Percentiles rank a stretch among this genome's conserved stretches.
These are phyloP conservation scores for Coleophora flavipennella DNA, from an alignment of 2,888 invertebrate species.

Conservation along the genomic window DNA sequence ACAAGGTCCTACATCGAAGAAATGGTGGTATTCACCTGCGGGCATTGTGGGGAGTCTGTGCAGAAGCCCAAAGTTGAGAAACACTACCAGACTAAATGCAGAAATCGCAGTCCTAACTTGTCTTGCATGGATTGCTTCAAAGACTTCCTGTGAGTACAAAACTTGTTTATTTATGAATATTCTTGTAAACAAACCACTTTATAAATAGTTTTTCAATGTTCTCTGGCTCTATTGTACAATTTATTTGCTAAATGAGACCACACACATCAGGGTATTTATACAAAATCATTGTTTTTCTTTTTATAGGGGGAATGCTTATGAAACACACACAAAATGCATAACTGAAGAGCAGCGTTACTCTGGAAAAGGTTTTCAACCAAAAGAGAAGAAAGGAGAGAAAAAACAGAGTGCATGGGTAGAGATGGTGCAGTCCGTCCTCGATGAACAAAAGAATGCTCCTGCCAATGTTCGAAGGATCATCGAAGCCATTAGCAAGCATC, in stretches of 20 bases:
- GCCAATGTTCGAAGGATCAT: constrained; percentile 75
- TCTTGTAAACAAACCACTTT: neutral
- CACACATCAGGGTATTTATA: no score
- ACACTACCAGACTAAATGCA: constrained; percentile 84
- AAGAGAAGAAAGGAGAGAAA: constrained; percentile 86
- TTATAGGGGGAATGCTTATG: constrained; percentile 82
- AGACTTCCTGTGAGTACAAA: constrained; percentile 81
- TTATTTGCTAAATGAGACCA: no score
- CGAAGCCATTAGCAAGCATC: constrained; percentile 77
- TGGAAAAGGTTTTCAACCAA: constrained; percentile 82
- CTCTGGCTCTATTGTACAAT: no score
- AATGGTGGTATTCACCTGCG: constrained; percentile 97
- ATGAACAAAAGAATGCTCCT: constrained; percentile 68
- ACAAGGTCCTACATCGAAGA: constrained; percentile 10
- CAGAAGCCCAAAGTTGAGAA: constrained; percentile 94
- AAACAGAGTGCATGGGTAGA: constrained; percentile 91
- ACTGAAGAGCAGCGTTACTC: constrained; percentile 91
- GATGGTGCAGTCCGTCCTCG: constrained; percentile 77
- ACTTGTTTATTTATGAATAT: no score
- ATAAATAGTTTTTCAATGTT: neutral
- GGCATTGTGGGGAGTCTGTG: constrained; percentile 90
- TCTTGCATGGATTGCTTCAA: constrained; percentile 96
- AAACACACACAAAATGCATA: constrained; percentile 86
- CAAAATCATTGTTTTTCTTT: constrained; percentile 1
- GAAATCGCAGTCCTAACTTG: constrained; percentile 76